These are phyloP conservation scores for Thecophora atra DNA, from an alignment of 2,888 invertebrate species.

Conservation along the genomic window DNA sequence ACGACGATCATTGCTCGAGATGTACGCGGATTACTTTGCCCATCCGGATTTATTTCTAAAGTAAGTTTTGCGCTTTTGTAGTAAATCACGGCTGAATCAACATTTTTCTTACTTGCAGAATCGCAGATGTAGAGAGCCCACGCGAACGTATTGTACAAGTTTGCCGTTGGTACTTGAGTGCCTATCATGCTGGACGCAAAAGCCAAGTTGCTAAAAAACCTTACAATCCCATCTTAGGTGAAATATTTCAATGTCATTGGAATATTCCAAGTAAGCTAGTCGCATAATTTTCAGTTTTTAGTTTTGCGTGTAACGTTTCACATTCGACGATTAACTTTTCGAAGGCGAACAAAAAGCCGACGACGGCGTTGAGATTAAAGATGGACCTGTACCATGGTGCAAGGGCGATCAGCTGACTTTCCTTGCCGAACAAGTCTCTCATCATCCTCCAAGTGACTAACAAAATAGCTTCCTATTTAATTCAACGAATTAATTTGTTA, in stretches of 20 bases:
- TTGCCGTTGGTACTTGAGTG: constrained; percentile 96
- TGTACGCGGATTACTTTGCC: constrained; percentile 99
- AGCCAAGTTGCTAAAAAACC: constrained; percentile 98
- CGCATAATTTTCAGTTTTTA: neutral
- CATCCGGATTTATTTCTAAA: constrained; percentile 96
- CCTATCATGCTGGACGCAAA: constrained; percentile 98
- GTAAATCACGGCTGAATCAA: neutral
- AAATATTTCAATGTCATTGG: constrained; percentile 92
- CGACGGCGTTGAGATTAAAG: constrained; percentile 67
- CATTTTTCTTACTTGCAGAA: constrained; percentile 70
- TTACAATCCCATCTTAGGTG: constrained; percentile 98
- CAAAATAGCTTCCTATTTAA: neutral
- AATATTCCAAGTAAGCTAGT: constrained; percentile 51
- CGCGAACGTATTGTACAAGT: constrained; percentile 93
- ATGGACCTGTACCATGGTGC: constrained; percentile 94
- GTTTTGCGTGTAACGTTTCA: neutral
- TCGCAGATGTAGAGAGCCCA: constrained; percentile 87
- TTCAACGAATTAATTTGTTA: constrained; percentile 28
- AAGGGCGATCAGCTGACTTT: constrained; percentile 88
- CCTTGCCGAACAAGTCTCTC: constrained; percentile 98
- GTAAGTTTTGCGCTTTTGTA: constrained; percentile 66
- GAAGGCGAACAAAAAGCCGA: constrained; percentile 49
- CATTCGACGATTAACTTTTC: constrained; percentile 9
- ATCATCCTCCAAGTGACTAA: constrained; percentile 91
- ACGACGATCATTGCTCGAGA: constrained; percentile 94